phyloP scores from a whole-genome alignment of 1,140 invertebrate species.

The Penaeus chinensis region DNA sequence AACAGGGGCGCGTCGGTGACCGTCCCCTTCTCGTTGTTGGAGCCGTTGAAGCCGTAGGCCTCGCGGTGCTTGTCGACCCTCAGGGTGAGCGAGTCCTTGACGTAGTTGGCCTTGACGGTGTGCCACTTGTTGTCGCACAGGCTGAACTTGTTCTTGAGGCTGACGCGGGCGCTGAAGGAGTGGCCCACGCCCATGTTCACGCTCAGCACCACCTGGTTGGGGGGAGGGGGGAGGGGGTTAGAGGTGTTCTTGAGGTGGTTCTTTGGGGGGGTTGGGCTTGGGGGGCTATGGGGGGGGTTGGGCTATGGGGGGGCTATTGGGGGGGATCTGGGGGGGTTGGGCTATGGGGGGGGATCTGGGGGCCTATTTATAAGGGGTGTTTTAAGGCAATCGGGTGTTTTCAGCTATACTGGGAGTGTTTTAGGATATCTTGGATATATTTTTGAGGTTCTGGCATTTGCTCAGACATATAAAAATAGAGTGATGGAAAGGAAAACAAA shows the following conservation, averaged over 20 bases:
- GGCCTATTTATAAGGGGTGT: too few relatives aligned
- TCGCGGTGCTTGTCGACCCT: conserved; percentile 78
- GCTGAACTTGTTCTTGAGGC: conserved; percentile 74
- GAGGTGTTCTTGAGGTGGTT: background rate
- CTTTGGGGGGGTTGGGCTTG: too few relatives aligned
- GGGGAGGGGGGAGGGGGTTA: conserved; percentile 17
- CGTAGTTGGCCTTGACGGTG: conserved; percentile 79
- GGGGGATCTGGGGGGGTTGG: too few relatives aligned
- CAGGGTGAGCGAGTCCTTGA: conserved; percentile 73
- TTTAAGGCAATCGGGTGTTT: too few relatives aligned
- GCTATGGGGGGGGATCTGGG: too few relatives aligned
- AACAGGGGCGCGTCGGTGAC: conserved; percentile 76
- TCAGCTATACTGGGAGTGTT: too few relatives aligned
- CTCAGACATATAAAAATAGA: too few relatives aligned
- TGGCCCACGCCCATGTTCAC: conserved; percentile 77
- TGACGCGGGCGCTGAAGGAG: conserved; percentile 73
- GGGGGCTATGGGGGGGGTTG: too few relatives aligned
- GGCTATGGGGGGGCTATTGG: too few relatives aligned
- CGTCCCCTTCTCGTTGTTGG: conserved; percentile 49
- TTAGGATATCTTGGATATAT: too few relatives aligned
- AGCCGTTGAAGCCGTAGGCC: conserved; percentile 68
- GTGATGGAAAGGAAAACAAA: too few relatives aligned
- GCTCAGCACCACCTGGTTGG: conserved; percentile 75
- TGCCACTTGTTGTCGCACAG: conserved; percentile 92
- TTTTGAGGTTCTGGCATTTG: too few relatives aligned